Evolutionary conservation across 2,888 invertebrate genomes (phyloP).

Genomic region (Callyntrura guangdongensis): DNA sequence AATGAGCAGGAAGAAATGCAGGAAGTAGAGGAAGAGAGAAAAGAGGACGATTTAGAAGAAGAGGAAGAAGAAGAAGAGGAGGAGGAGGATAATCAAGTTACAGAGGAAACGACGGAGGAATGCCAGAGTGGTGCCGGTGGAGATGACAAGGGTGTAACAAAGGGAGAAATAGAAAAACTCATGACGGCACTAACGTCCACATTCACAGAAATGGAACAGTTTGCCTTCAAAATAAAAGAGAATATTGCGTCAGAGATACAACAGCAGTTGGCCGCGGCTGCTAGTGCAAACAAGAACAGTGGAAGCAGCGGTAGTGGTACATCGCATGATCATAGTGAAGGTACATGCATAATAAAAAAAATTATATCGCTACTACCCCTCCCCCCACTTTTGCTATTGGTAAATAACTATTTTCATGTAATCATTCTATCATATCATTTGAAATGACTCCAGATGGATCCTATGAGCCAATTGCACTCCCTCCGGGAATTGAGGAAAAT

Average conservation of each 20-base stretch:
- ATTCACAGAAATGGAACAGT: conserved; percentile 80
- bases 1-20: conserved; percentile 45
- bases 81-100: conserved; percentile 5
- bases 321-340: conserved; percentile 77
- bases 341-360: too few species aligned
- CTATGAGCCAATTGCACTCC: conserved; percentile 79
- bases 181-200: conserved; percentile 78
- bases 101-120: neutral
- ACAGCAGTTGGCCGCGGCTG: conserved; percentile 77
- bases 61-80: conserved; percentile 37
- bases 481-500: conserved; percentile 76
- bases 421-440: too few species aligned
- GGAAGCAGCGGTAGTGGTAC: neutral
- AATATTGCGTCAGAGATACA: conserved; percentile 81
- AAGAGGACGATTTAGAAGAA: conserved; percentile 58
- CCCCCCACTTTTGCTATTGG: too few species aligned
- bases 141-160: conserved; percentile 62
- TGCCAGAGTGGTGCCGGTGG: neutral
- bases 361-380: too few species aligned
- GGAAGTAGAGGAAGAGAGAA: conserved; percentile 47
- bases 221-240: conserved; percentile 79
- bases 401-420: too few species aligned
- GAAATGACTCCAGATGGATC: conserved; percentile 58
- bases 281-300: conserved; percentile 25
- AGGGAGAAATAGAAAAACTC: conserved; percentile 78